phyloP scores from a whole-genome alignment of 2,113 vertebrate species.

The Plecturocebus donacophilus region DNA sequence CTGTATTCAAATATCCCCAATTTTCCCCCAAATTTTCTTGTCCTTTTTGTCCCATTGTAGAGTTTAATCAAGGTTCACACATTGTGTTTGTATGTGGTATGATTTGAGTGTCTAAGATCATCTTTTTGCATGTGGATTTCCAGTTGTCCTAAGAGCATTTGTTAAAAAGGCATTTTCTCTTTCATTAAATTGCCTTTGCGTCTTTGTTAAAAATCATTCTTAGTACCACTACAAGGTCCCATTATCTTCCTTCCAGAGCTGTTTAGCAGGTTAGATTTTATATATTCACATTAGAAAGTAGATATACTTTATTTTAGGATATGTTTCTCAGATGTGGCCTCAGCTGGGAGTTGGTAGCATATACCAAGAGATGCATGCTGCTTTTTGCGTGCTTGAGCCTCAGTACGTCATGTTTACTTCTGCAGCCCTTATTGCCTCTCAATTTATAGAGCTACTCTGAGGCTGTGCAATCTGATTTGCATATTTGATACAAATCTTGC shows the following conservation, averaged over 20 bases:
- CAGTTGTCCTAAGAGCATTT: neutral
- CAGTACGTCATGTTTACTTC: neutral
- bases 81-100: neutral
- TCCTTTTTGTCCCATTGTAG: neutral
- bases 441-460: neutral
- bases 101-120: neutral
- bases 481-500: neutral
- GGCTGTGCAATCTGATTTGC: neutral
- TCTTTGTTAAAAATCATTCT: neutral
- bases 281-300: neutral
- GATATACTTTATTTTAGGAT: neutral
- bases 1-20: neutral
- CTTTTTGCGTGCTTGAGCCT: neutral
- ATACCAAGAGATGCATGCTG: neutral
- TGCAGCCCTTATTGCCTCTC: neutral
- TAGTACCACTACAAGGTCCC: neutral
- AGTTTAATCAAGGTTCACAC: neutral
- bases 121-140: neutral
- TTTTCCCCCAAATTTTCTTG: neutral
- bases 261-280: neutral
- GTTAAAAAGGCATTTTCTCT: neutral
- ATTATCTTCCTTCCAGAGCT: neutral
- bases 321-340: neutral
- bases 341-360: neutral
- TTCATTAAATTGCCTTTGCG: neutral